phyloP scores from a whole-genome alignment of 2,113 vertebrate species.

The Gopherus flavomarginatus region DNA sequence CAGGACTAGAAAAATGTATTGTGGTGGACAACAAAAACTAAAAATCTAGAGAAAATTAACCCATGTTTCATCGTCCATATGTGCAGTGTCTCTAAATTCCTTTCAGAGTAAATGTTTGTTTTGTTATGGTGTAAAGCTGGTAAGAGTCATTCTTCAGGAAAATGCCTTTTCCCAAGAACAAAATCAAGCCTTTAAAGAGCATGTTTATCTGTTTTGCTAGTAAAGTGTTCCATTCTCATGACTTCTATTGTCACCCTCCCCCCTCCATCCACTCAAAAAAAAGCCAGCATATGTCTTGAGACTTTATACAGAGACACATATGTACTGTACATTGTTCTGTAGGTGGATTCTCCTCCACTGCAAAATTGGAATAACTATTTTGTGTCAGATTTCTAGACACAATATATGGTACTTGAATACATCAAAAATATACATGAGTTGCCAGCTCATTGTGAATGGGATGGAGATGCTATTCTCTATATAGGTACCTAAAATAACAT shows the following conservation, averaged over 20 bases:
- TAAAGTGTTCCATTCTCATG: background rate
- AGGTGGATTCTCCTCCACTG: background rate
- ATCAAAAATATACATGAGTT: background rate
- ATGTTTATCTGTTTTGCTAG: background rate
- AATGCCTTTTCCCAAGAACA: background rate
- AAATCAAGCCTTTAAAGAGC: background rate
- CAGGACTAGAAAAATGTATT: background rate
- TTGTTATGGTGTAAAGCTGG: background rate
- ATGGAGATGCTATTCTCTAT: background rate
- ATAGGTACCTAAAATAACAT: background rate
- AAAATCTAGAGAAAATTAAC: slow-evolving; percentile 9
- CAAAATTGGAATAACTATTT: background rate
- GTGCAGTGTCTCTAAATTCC: background rate
- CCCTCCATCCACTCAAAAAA: background rate
- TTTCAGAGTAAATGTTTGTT: slow-evolving; percentile 17
- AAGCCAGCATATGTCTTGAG: background rate
- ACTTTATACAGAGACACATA: background rate
- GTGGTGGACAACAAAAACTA: background rate
- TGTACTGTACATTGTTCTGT: background rate
- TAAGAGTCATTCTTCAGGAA: background rate
- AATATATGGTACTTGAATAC: background rate
- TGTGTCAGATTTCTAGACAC: background rate
- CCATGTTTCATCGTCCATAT: background rate
- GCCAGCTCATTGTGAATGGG: background rate
- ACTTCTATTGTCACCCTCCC: background rate